Evolutionary conservation across 2,888 invertebrate genomes (phyloP), one percentile per base, ranked within the genome.

Genomic region (Agelastica alni): DNA sequence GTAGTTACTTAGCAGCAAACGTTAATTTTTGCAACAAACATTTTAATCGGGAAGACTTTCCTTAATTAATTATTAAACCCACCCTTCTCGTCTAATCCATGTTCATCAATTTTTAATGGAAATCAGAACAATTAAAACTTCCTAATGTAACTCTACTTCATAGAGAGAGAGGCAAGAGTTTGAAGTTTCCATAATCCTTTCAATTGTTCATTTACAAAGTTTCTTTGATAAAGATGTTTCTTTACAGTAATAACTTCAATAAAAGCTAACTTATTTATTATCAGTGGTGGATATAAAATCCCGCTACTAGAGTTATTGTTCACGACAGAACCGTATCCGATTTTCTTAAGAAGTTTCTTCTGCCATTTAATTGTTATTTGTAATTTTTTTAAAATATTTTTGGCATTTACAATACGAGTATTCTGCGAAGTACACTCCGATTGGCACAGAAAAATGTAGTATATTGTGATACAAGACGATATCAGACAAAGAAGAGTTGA

Each of bases 41-140:
- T 6, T 34, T 18, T 45, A 20, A 14, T 39, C 14, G 14, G 39
- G 41, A 20, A 18, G 39, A 39, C 37, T 39, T 26, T 39, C 9
- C 17, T 51, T 45, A 58, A 56, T 54, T 47, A 56, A 51, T 56
- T 59, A 56, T 56, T 59, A 53, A 59, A 56, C 47, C 53, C 56
- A 59, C 53, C 56, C 59, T 45, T 59, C 63, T 60, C 62, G 62
- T 63, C 63, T 65, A 69, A 69, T 70, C 62, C 59, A 62, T 60
- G 64, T 64, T 68, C 70, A 67, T 70, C 69, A 70, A 70, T 70
- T 70, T 68, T 70, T 68, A 67, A 70, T 69, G 66, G 64, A 63
- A 63, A 68, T 65, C 54, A 64, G 61, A 61, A 69, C 69, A 70
- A 70, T 70, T 69, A 68, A 70, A 70, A 70, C 69, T 70, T 69